A percentile compares a stretch with the other conserved stretches of the same genome.
These are phyloP conservation scores for Australoheros scitulus DNA, from an alignment of 2,113 vertebrate species.

Conservation along the genomic window DNA sequence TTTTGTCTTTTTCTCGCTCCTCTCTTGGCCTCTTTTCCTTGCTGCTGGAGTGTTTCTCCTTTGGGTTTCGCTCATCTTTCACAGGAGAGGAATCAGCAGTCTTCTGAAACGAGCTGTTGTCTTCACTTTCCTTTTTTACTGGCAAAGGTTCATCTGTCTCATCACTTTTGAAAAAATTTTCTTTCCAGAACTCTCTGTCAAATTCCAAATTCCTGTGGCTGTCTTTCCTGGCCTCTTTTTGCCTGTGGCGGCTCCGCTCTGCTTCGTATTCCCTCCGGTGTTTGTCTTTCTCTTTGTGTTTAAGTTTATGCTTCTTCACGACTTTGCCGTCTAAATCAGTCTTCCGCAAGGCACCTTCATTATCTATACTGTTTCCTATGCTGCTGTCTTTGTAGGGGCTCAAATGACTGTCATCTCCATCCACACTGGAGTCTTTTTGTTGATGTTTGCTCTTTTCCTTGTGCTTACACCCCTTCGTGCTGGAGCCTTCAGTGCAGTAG, in stretches of 20 bases:
- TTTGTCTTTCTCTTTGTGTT: constrained; percentile 96
- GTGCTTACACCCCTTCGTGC: constrained; percentile 92
- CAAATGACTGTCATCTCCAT: constrained; percentile 85
- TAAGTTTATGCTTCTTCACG: constrained; percentile 96
- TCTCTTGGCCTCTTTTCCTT: constrained; percentile 90
- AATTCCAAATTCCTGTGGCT: constrained; percentile 93
- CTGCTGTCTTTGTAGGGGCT: constrained; percentile 89
- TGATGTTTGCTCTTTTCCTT: constrained; percentile 96
- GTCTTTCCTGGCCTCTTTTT: constrained; percentile 88
- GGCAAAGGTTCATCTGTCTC: constrained; percentile 86
- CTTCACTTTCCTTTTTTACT: constrained; percentile 81
- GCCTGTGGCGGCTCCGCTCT: constrained; percentile 90
- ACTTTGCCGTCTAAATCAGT: constrained; percentile 92
- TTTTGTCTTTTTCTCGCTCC: constrained; percentile 86
- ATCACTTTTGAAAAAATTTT: constrained; percentile 99
- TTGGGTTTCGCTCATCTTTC: constrained; percentile 88
- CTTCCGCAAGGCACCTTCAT: constrained; percentile 88
- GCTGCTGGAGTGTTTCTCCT: constrained; percentile 85
- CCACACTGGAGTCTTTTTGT: constrained; percentile 88
- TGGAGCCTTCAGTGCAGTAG: constrained; percentile 90
- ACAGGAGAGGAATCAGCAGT: constrained; percentile 81
- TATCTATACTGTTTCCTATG: constrained; percentile 84
- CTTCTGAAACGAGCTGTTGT: constrained; percentile 82
- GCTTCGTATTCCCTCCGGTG: constrained; percentile 89
- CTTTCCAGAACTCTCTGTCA: constrained; percentile 99